A percentile compares a stretch with the other conserved stretches of the same genome.
phyloP scores from a whole-genome alignment of 2,797 vertebrate species.

The Lutjanus campechanus region DNA sequence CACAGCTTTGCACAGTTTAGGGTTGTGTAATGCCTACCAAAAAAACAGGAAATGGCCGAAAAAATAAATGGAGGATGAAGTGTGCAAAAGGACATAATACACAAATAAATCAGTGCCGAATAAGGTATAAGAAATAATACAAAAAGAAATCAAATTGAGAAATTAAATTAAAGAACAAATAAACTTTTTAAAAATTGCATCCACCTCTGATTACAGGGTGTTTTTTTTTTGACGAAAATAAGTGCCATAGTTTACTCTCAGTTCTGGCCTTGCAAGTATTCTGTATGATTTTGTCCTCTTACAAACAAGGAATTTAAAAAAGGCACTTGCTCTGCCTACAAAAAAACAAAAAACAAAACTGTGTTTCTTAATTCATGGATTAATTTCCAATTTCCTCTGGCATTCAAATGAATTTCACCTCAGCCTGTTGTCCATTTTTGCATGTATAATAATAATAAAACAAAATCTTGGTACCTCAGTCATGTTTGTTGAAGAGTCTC shows the following conservation, averaged over 20 bases:
- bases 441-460: background rate
- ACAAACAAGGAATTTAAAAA: too few species aligned
- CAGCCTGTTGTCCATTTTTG: background rate
- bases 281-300: too few species aligned
- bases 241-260: too few species aligned
- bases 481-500: background rate
- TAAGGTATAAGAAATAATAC: too few species aligned
- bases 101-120: background rate
- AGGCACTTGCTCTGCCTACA: too few species aligned
- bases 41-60: background rate
- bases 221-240: too few species aligned
- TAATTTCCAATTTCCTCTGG: background rate
- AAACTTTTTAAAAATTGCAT: background rate
- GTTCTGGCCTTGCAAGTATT: too few species aligned
- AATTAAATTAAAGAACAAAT: background rate
- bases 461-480: conserved; percentile 39
- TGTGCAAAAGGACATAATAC: background rate
- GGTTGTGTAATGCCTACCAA: background rate
- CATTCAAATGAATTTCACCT: background rate
- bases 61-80: background rate
- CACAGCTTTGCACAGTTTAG: too few species aligned
- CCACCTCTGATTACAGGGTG: too few species aligned
- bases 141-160: too few species aligned
- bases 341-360: too few species aligned
- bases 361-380: too few species aligned